phyloP scores from a whole-genome alignment of 2,797 vertebrate genomes.

The Esox lucius region DNA sequence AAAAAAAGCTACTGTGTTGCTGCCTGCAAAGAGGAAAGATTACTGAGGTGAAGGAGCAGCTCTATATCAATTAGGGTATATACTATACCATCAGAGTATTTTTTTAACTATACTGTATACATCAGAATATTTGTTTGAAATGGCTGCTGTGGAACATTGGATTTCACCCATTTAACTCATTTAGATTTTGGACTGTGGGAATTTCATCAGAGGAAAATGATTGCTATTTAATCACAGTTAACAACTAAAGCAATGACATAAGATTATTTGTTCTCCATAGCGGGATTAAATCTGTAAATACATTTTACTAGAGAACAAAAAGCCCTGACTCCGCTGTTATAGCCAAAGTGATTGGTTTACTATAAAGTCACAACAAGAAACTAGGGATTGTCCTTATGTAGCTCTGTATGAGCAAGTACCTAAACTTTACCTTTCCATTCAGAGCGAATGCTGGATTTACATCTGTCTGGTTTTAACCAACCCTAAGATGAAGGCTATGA shows the following conservation, averaged over 20 bases:
- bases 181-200: conserved; percentile 1
- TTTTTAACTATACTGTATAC: too few species aligned
- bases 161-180: background rate
- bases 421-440: background rate
- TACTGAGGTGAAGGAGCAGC: background rate
- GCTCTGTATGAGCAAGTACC: background rate
- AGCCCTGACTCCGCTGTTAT: background rate
- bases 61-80: background rate
- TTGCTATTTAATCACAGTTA: conserved; percentile 6
- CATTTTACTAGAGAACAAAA: conserved; percentile 27
- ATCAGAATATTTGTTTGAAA: background rate
- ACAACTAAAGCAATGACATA: conserved; percentile 19
- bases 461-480: too few species aligned
- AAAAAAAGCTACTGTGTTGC: conserved; percentile 71
- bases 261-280: conserved; percentile 35
- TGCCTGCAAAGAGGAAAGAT: conserved; percentile 56
- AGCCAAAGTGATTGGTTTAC: background rate
- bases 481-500: too few species aligned
- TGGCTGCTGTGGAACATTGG: conserved; percentile 1
- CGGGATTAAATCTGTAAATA: conserved; percentile 14
- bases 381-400: background rate
- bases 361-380: background rate
- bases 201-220: conserved; percentile 10
- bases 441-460: background rate
- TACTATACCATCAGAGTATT: too few species aligned